These are phyloP conservation scores for Kuschelorhynchus macadamiae DNA, from an alignment of 2,888 invertebrate genomes.

Conservation along the genomic window DNA sequence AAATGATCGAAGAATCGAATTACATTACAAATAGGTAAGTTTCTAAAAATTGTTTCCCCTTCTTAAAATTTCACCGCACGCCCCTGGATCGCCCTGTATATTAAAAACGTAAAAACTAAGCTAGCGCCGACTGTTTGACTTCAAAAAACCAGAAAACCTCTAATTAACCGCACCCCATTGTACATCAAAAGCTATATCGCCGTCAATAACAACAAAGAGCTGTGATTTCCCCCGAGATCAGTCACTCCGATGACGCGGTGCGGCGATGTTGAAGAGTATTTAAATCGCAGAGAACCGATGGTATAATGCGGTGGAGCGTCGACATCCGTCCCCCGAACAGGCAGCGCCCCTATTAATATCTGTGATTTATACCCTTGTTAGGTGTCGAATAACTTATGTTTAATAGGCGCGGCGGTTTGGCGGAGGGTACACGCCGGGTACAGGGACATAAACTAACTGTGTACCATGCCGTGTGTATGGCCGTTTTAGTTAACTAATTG, in stretches of 20 bases:
- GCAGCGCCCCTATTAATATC: conserved; percentile 45
- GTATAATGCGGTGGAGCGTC: not conserved
- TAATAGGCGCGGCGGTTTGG: conserved; percentile 44
- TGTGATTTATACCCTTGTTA: conserved; percentile 47
- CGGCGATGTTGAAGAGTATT: conserved; percentile 11
- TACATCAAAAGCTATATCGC: too few species aligned
- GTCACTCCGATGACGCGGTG: not conserved
- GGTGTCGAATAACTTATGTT: conserved; percentile 48
- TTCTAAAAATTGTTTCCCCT: too few species aligned
- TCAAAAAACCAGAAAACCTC: too few species aligned
- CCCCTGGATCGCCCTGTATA: too few species aligned
- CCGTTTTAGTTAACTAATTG: not conserved
- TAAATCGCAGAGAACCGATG: conserved; percentile 12
- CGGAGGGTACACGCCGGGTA: conserved; percentile 8
- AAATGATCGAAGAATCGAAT: too few species aligned
- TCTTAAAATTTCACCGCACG: too few species aligned
- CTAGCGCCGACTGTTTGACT: too few species aligned
- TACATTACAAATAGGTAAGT: too few species aligned
- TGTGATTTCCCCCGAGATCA: conserved; percentile 15
- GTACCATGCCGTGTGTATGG: not conserved
- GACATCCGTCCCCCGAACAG: conserved; percentile 12
- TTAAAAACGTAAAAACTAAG: too few species aligned
- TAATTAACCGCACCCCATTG: too few species aligned
- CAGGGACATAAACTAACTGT: not conserved
- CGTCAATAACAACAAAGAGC: too few species aligned